Base-by-base conservation (phyloP, 2,888 invertebrate genomes). In the Parthenolecanium corni region DNA sequence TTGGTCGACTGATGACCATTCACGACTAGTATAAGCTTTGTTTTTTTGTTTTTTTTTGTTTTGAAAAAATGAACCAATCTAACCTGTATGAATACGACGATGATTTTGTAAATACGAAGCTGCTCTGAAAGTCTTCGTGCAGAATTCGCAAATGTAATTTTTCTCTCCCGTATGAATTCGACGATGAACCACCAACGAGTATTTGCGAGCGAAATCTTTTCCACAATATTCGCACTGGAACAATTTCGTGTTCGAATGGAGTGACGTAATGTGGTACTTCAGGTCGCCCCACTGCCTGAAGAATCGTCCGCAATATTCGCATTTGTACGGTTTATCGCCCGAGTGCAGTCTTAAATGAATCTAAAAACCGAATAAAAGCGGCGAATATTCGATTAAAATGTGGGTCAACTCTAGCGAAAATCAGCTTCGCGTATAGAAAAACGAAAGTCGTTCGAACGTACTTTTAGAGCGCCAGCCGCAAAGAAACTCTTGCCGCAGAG, bases 271-370 rank as follows among this genome's bases (percentile, higher is more conserved):
- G 74, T 92, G 91, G 72, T 90, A 89, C 70, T 88, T 89, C 54
- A 91, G 78, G 72, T 91, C 91, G 64, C 89, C 89, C 86, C 89
- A 89, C 72, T 90, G 90, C 0, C 90, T 78, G 74, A 91, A 91
- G 69, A 83, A 80, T 2, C 83, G 79, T 1, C 84, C 85, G 72
- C 91, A 91, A 67, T 80, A 79, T 44, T 85, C 82, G 71, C 91
- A 92, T 69, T 84, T 82, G 74, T 85, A 89, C 0, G 91, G 91
- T 67, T 86, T 86, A 69, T 85, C 85, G n/a, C 85, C 89, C 67
- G 85, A 85, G 74, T 92, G 91, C 20, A 87, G 78, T 21, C 89
- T 79, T 69, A 82, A 79, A 73, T 92, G 91, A 1, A 87, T 80
- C 82, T 84, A 25, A 65, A 65, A 42, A 42, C 38, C 38, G 9